Evolutionary conservation across 2,113 vertebrate genomes (phyloP), one percentile per base, ranked within the genome.

Genomic region (Callorhinus ursinus): DNA sequence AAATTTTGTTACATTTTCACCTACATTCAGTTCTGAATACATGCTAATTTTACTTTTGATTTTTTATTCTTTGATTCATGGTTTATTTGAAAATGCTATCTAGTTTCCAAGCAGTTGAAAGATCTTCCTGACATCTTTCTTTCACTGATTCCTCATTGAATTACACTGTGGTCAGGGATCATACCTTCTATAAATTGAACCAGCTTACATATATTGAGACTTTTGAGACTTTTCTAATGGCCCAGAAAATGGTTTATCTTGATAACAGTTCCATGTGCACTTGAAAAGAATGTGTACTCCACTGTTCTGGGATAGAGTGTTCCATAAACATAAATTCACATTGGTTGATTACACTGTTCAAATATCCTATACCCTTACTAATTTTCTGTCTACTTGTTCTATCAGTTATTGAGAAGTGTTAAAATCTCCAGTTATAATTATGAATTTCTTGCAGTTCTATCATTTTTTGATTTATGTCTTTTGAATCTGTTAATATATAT

Each of bases 101-200:
- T 80, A 71, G 53, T 90, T 85, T 90, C 85, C 33, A 74, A 81
- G 31, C 22, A 86, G 79, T 51, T 95, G 51, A 61, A 92, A 85
- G 63, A 46, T 55, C 53, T 96, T 93, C 53, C n/a, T 88, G 16
- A 55, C n/a, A 88, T 55, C 46, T 92, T 83, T 67, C 33, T 88
- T 59, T 69, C 74, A 83, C 2, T 65, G 71, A 85, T 28, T 80
- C 46, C 36, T 93, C 49, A 36, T 57, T 80, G 57, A 85, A 85
- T 84, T 79, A 51, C 12, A 59, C 3, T 79, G 51, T 42, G 19
- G 69, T 77, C 79, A 89, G 36, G 53, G 53, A 63, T 33, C 39
- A 57, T 31, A 59, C 59, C 46, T 96, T 36, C 63, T 86, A 81
- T 55, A 6, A 87, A 74, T 3, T 39, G 36, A 87, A 90, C 80